Evolutionary conservation across 23 tunicate species (phyloP).

Genomic region (Phallusia fumigata): DNA sequence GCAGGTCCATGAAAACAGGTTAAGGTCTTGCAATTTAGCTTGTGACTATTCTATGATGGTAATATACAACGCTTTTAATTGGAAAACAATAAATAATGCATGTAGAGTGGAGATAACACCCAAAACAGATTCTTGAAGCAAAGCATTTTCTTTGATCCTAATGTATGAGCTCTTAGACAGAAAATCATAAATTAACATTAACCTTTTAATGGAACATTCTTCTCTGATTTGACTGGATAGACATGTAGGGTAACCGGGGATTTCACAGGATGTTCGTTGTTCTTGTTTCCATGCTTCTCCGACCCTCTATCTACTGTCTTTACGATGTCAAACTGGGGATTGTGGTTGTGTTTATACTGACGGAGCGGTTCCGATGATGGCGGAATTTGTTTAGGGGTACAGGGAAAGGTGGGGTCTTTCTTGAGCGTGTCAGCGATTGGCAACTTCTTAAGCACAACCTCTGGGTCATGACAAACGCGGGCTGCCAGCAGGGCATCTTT

Average conservation of each 20-base stretch:
- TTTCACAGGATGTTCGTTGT: background rate
- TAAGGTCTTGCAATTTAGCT: no score
- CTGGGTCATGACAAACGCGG: constrained; percentile 16
- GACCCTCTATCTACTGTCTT: constrained; percentile 32
- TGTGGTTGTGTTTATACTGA: constrained; percentile 31
- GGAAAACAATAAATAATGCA: no score
- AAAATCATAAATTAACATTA: background rate
- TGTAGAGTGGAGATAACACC: no score
- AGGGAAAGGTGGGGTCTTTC: background rate
- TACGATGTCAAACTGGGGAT: constrained; percentile 33
- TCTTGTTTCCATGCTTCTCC: background rate
- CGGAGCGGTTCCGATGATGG: background rate
- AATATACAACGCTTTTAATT: no score
- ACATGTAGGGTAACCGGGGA: background rate
- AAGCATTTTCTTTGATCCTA: no score
- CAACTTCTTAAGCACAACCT: constrained; percentile 38
- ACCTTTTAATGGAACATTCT: constrained; percentile 21
- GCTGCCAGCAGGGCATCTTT: background rate
- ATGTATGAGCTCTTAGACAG: no score
- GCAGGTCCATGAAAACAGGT: no score
- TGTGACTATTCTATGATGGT: no score
- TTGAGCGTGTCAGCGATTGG: background rate
- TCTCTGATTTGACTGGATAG: constrained; percentile 8
- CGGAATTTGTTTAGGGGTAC: background rate
- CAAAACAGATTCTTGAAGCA: no score